Percentiles rank a stretch among this genome's conserved stretches.
These are phyloP conservation scores for Platysteira castanea DNA, from an alignment of 2,113 vertebrate genomes.

Conservation along the genomic window DNA sequence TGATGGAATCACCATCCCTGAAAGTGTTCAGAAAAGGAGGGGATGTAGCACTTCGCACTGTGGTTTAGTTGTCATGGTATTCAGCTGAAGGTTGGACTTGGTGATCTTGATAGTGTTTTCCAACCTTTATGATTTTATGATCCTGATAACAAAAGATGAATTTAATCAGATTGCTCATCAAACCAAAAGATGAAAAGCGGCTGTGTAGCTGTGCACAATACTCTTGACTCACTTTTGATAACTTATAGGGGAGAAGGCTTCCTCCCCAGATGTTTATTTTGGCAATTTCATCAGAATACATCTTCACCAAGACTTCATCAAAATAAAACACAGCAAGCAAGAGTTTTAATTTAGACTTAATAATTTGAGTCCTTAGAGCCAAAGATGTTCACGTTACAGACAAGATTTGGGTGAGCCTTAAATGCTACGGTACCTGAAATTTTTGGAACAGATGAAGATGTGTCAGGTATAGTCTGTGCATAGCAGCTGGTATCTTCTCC, in stretches of 20 bases:
- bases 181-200: neutral
- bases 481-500: neutral
- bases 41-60: fast-evolving
- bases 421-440: neutral
- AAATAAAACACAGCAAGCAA: neutral
- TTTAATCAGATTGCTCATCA: neutral
- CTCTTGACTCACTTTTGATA: neutral
- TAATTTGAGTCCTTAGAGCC: neutral
- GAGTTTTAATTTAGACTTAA: neutral
- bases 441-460: neutral
- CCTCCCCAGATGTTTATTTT: neutral
- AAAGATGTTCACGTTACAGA: neutral
- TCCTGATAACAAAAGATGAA: neutral
- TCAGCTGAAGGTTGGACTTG: neutral
- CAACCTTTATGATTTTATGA: neutral
- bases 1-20: neutral
- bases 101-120: neutral
- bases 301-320: too few species aligned
- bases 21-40: neutral
- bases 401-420: neutral
- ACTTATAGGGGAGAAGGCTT: neutral
- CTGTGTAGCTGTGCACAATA: neutral
- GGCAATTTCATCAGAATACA: too few species aligned
- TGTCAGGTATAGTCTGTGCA: neutral
- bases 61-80: neutral